A percentile compares a stretch with the other conserved stretches of the same genome.
Evolutionary conservation across 2,113 vertebrate species (phyloP).

Genomic region (Scytalopus superciliaris): DNA sequence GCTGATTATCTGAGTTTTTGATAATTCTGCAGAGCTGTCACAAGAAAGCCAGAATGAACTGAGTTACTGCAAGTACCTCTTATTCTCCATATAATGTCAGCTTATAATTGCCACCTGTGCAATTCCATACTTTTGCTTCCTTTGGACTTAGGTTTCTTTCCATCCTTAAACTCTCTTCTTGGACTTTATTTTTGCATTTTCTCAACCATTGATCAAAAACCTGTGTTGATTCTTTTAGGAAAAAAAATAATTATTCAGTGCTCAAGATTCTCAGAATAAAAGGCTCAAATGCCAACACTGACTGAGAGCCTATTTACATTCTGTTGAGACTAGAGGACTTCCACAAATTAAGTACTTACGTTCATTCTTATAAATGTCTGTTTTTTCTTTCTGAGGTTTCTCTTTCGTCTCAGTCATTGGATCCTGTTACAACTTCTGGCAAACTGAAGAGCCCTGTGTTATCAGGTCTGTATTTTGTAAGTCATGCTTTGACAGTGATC

Average conservation of each 20-base stretch:
- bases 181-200: background rate
- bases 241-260: background rate
- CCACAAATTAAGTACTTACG: background rate
- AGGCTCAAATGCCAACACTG: background rate
- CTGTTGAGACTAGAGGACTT: background rate
- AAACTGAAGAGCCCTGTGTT: background rate
- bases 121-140: background rate
- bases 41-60: background rate
- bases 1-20: background rate
- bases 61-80: background rate
- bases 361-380: background rate
- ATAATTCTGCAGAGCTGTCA: background rate
- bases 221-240: background rate
- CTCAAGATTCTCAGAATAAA: background rate
- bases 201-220: background rate
- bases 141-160: background rate
- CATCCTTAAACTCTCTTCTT: background rate
- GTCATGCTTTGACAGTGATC: background rate
- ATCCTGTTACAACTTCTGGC: background rate
- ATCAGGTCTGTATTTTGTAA: background rate
- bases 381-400: background rate
- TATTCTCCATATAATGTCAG: background rate
- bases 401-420: background rate
- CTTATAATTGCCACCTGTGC: background rate
- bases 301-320: background rate